Conservation (phyloP, 2,888 invertebrate genomes). For the Arge pagana region DNA sequence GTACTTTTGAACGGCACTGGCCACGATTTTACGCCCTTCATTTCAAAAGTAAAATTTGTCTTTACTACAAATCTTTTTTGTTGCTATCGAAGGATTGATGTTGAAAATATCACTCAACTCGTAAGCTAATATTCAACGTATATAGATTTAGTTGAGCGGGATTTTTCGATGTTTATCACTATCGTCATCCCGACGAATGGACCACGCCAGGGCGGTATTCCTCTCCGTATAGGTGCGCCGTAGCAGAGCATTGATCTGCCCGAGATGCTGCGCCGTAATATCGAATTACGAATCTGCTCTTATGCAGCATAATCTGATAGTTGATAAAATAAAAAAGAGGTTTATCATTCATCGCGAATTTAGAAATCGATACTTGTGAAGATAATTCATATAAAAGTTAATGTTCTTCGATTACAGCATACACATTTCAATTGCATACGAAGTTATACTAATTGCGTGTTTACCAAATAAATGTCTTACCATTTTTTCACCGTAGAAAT, state of each 20-base stretch:
- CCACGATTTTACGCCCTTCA: neutral
- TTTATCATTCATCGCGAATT: too few species aligned
- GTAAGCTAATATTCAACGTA: neutral
- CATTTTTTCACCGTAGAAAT: too few species aligned
- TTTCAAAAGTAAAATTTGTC: neutral
- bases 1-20: too few species aligned
- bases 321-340: too few species aligned
- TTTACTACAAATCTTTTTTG: neutral
- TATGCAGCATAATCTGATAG: too few species aligned
- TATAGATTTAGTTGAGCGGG: neutral
- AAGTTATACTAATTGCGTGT: neutral
- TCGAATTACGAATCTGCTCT: neutral
- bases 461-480: too few species aligned
- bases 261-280: conserved; percentile 16
- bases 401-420: too few species aligned
- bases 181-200: neutral
- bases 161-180: conserved; percentile 1
- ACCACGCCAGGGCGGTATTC: neutral
- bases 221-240: neutral
- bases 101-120: too few species aligned
- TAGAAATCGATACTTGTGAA: too few species aligned
- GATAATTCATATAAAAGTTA: too few species aligned
- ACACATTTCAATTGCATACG: too few species aligned
- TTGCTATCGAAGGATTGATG: too few species aligned
- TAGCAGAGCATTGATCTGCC: conserved; percentile 13